Evolutionary conservation across 2,113 vertebrate genomes (phyloP), one percentile per base, ranked within the genome.

Genomic region (Indicator maculatus): DNA sequence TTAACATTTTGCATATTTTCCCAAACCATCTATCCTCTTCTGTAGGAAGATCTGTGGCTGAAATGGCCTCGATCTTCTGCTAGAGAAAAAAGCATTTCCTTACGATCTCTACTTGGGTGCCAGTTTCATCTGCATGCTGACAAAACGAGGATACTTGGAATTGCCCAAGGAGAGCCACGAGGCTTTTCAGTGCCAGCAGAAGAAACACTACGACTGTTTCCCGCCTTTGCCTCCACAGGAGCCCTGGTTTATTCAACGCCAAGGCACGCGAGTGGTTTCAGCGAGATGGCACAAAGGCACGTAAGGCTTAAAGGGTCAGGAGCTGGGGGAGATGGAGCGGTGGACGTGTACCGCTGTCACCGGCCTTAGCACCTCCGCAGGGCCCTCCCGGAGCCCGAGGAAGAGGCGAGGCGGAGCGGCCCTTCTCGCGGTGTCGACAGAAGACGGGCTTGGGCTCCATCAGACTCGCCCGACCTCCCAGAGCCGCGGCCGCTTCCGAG

Each of bases 101-200:
- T 0, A 18, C 45, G 9, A 2, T 11, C 7, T 21, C 65, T 28
- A 2, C 3, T 0, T 5, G 11, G 16, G 6, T 0, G 9, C 4
- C 3, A 7, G 73, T 13, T 55, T 33, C 65, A 28, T 1, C 21
- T 5, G 55, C 27, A 8, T 0, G 38, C 72, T 45, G 26, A 28
- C 61, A 31, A 7, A 45, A 26, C 64, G 2, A 3, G n/a, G 26
- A 14, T 4, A 7, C 28, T 4, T 0, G 52, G 52, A 1, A 1
- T 1, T 12, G 33, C 5, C 45, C 41, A 12, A 1, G 61, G 27
- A 55, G 5, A 1, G 33, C 36, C 47, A 5, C 1, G 38, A 28
- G 44, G 15, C 2, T 1, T 27, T 55, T 16, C 20, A 6, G 65
- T 30, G 47, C 20, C 52, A 26, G 77, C 72, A 45, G 8, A 6